Evolutionary conservation across 2,888 invertebrate species (phyloP).

Genomic region (Meiosimyza decipiens): DNA sequence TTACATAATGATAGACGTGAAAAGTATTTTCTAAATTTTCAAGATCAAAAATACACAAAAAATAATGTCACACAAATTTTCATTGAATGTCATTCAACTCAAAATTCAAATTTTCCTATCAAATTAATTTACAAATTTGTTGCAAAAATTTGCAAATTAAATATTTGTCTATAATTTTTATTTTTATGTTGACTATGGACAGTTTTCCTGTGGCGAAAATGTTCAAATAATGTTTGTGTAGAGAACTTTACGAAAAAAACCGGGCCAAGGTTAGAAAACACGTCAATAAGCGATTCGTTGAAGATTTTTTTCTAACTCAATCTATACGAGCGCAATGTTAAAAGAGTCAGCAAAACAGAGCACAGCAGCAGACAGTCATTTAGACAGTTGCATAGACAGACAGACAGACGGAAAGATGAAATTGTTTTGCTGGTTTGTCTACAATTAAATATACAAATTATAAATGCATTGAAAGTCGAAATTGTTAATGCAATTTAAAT

Average conservation of each 20-base stretch:
- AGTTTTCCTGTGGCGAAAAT: conserved; percentile 12
- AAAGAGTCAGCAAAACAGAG: too few species aligned
- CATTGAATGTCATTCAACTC: conserved; percentile 26
- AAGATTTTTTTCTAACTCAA: neutral
- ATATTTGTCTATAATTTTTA: neutral
- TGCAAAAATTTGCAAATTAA: neutral
- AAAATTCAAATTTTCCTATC: neutral
- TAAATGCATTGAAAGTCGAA: neutral
- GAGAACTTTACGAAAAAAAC: conserved; percentile 42
- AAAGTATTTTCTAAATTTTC: too few species aligned
- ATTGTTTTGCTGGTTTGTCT: conserved; percentile 1
- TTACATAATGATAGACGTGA: too few species aligned
- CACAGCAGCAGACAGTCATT: too few species aligned
- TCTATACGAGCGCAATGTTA: too few species aligned
- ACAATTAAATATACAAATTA: conserved; percentile 1
- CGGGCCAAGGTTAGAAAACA: conserved; percentile 65
- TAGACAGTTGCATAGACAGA: neutral
- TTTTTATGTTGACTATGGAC: conserved; percentile 22
- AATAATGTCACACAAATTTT: neutral
- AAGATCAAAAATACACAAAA: too few species aligned
- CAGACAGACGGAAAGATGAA: neutral
- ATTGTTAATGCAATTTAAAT: neutral
- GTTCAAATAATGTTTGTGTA: neutral
- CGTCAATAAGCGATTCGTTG: conserved; percentile 53
- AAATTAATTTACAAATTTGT: conserved; percentile 25